These are phyloP conservation scores for Luidia sarsii DNA, from an alignment of 53 echinoderm and acorn worm species.

Conservation along the genomic window DNA sequence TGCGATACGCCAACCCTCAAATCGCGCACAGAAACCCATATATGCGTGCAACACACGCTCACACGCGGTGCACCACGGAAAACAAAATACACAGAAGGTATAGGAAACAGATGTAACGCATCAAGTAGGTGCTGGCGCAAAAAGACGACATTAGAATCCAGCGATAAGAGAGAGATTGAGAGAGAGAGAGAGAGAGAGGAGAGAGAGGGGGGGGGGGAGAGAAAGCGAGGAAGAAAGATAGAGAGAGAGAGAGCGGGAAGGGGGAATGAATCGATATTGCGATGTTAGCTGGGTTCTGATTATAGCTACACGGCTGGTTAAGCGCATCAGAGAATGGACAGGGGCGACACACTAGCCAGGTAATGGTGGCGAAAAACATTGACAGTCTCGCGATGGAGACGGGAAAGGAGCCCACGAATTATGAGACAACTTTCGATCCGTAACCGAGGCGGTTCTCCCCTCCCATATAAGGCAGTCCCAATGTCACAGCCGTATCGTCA, in stretches of 20 bases:
- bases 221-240: neutral
- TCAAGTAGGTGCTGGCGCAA: conserved; percentile 3
- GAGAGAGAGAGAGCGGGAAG: neutral
- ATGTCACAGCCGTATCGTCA: conserved; percentile 38
- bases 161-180: neutral
- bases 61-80: neutral
- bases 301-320: conserved; percentile 10
- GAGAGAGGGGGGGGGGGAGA: neutral
- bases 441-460: neutral
- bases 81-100: conserved; percentile 8
- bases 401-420: neutral
- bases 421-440: conserved; percentile 27
- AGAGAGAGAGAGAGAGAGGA: neutral
- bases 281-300: conserved; percentile 27
- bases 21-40: conserved; percentile 20
- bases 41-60: neutral
- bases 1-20: conserved; percentile 15
- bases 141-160: conserved; percentile 22
- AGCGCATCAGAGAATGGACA: conserved; percentile 13
- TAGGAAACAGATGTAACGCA: conserved; percentile 55
- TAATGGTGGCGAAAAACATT: neutral
- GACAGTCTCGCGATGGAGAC: neutral
- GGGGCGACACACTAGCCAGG: neutral
- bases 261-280: conserved; percentile 26
- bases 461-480: conserved; percentile 24